These are phyloP conservation scores for Venustoraphidia nigricollis DNA, from an alignment of 2,888 invertebrate genomes.

Conservation along the genomic window DNA sequence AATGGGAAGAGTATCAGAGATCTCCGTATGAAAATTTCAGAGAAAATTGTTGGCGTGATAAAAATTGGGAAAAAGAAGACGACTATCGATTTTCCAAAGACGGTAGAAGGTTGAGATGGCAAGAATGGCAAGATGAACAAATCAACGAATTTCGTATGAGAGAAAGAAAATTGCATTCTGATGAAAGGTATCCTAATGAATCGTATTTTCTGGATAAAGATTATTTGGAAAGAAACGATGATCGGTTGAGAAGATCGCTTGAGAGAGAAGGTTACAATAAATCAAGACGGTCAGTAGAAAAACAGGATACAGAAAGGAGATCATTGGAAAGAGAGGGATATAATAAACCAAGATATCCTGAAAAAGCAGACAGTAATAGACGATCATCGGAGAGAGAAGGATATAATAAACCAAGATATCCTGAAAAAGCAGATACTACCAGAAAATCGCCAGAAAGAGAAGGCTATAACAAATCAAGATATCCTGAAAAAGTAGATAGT, in stretches of 20 bases:
- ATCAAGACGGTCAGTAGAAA: slow-evolving; percentile 9
- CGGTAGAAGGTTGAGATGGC: slow-evolving; percentile 13
- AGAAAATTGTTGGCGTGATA: slow-evolving; percentile 5
- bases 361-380: slow-evolving; percentile 7
- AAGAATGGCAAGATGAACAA: slow-evolving; percentile 5
- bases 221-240: too few species aligned
- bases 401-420: slow-evolving; percentile 15
- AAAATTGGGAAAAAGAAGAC: slow-evolving; percentile 15
- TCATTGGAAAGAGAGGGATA: slow-evolving; percentile 4
- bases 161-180: slow-evolving; percentile 4
- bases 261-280: slow-evolving; percentile 14
- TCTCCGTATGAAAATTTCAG: not conserved
- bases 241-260: slow-evolving; percentile 6
- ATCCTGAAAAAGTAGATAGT: slow-evolving; percentile 1
- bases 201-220: not conserved
- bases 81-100: slow-evolving; percentile 14
- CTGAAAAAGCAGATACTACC: slow-evolving; percentile 9
- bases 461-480: slow-evolving; percentile 15
- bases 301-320: not conserved
- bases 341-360: slow-evolving; percentile 15
- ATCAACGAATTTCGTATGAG: slow-evolving; percentile 8
- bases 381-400: slow-evolving; percentile 10
- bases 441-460: slow-evolving; percentile 10
- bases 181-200: not conserved
- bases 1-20: too few species aligned